Conservation (phyloP, 2,113 vertebrate species). For the Protobothrops flavoviridis region DNA sequence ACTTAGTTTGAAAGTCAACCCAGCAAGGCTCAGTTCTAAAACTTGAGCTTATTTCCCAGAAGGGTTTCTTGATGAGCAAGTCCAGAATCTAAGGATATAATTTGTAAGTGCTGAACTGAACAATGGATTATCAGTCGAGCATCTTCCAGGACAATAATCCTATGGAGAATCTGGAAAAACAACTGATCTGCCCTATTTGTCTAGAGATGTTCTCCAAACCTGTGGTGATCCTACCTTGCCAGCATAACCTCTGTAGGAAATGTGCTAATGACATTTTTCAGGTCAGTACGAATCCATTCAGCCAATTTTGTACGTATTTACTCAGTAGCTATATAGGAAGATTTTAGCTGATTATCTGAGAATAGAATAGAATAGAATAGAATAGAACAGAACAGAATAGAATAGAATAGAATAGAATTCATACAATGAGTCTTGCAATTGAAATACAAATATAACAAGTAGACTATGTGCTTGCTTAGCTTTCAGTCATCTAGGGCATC, state of each 20-base stretch:
- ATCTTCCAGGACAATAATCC: constrained; percentile 74
- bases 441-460: background rate
- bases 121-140: constrained; percentile 75
- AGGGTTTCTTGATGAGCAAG: background rate
- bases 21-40: background rate
- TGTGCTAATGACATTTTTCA: constrained; percentile 93
- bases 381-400: too few relatives aligned
- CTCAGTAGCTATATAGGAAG: background rate
- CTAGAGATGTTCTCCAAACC: constrained; percentile 98
- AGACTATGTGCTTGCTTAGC: background rate
- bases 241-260: constrained; percentile 95
- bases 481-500: too few relatives aligned
- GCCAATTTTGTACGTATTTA: background rate
- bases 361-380: too few relatives aligned
- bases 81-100: background rate
- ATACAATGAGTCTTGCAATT: background rate
- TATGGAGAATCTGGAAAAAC: constrained; percentile 95
- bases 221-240: constrained; percentile 95
- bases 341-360: background rate
- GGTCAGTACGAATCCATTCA: constrained; percentile 60
- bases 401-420: background rate
- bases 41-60: background rate
- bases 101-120: accelerated
- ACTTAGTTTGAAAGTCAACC: background rate
- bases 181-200: constrained; percentile 96